Base-by-base conservation (phyloP, 1,140 invertebrate genomes). In the Apis cerana region DNA sequence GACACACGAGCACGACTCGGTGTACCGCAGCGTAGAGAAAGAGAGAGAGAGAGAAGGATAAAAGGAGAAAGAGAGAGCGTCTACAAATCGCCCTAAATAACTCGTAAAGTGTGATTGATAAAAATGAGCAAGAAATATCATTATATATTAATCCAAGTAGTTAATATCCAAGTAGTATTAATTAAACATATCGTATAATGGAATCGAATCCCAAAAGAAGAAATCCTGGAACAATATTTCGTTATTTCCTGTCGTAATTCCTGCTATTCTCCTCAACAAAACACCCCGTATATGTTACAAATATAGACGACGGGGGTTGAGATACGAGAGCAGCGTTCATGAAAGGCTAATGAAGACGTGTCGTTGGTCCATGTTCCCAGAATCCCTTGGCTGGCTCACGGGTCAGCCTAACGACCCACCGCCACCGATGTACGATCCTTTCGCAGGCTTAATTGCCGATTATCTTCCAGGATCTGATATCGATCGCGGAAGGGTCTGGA, bases 311-410 rank as follows among this genome's bases (percentile, higher is more conserved):
- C 27, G 33, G 7, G 43, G 58, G 71, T 72, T 77, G 84, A 87
- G 79, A 74, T 67, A 83, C 72, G 83, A 82, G 86, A 84, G 83
- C 89, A 88, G 82, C 87, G 90, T 92, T 93, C 91, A 92, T 93
- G 90, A 92, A 93, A 92, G 91, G 92, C 92, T 93, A 93, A 93
- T 93, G 91, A 93, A 93, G 91, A 93, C 89, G 90, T 90, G 90
- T 92, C 91, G 89, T 84, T 89, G 89, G 90, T 84, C 87, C 87
- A 69, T 92, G 89, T 92, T 92, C 91, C 89, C 83, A 87, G 90
- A 92, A 93, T 91, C 89, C 85, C 85, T 90, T 81, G 72, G 64
- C 85, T 84, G 75, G 59, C 50, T 84, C 48, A 43, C 33, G 70
- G 85, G 88, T 87, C 80, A 85, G 84, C 83, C 85, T 90, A 90